A percentile compares a stretch with the other conserved stretches of the same genome.
These are phyloP conservation scores for Coenobita brevimanus DNA, from an alignment of 1,140 invertebrate genomes.

Conservation along the genomic window DNA sequence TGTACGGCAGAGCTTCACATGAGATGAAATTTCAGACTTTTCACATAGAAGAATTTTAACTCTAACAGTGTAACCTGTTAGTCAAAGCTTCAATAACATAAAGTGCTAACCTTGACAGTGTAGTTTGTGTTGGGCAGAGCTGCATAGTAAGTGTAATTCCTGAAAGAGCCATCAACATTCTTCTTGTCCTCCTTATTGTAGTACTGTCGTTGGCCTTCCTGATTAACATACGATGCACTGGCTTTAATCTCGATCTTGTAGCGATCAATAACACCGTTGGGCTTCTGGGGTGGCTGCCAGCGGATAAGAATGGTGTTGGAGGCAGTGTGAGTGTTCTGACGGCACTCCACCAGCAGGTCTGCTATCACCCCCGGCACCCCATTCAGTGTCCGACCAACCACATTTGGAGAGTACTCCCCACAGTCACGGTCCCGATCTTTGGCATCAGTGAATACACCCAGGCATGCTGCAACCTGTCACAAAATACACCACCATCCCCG, in stretches of 20 bases:
- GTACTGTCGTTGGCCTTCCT: slow-evolving; percentile 51
- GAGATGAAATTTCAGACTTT: too few relatives aligned
- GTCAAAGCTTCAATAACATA: too few relatives aligned
- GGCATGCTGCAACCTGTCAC: slow-evolving; percentile 79
- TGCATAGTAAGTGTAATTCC: slow-evolving; percentile 60
- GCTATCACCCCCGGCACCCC: slow-evolving; percentile 30
- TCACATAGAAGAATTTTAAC: too few relatives aligned
- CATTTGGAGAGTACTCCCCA: slow-evolving; percentile 23
- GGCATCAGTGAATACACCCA: slow-evolving; percentile 41
- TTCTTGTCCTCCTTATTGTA: slow-evolving; percentile 49
- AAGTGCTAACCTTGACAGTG: slow-evolving; percentile 68
- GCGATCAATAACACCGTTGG: slow-evolving; percentile 51
- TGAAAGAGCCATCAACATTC: slow-evolving; percentile 47
- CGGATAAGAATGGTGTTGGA: slow-evolving; percentile 47
- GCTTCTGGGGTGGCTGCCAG: slow-evolving; percentile 45
- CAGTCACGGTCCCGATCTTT: slow-evolving; percentile 44
- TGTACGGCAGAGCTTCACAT: too few relatives aligned
- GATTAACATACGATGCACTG: slow-evolving; percentile 55
- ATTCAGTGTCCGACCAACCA: slow-evolving; percentile 33
- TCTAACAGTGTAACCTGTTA: too few relatives aligned
- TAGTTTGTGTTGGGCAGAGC: slow-evolving; percentile 72
- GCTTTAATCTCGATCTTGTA: slow-evolving; percentile 56
- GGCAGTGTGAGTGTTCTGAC: slow-evolving; percentile 45
- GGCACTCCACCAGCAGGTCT: slow-evolving; percentile 34
- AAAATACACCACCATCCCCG: slow-evolving; percentile 48